Evolutionary conservation across 1,140 invertebrate genomes (phyloP).

Genomic region (Drosophila murphyi): DNA sequence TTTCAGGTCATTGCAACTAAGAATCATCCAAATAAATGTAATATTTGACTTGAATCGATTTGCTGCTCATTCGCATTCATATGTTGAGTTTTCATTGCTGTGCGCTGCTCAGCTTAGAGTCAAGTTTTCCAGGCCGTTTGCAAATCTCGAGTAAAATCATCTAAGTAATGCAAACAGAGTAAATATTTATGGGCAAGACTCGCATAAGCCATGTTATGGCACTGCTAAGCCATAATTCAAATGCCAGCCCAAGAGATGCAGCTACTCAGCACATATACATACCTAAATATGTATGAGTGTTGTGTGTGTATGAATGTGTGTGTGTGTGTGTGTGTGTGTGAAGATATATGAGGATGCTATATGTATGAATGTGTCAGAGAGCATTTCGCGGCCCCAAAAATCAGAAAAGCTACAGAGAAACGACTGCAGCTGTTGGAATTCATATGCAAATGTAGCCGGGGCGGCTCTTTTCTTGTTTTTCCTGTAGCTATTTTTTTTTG

Average conservation of each 20-base stretch:
- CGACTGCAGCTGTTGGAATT: constrained; percentile 68
- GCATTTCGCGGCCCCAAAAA: constrained; percentile 43
- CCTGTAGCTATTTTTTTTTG: not conserved
- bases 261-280: constrained; percentile 17
- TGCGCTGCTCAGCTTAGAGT: constrained; percentile 23
- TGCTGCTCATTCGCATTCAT: constrained; percentile 25
- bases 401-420: constrained; percentile 51
- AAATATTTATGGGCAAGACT: constrained; percentile 75
- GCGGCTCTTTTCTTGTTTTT: constrained; percentile 18
- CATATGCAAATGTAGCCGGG: constrained; percentile 71
- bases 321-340: constrained; percentile 2
- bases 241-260: constrained; percentile 49
- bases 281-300: not conserved
- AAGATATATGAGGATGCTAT: not conserved
- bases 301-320: no score
- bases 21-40: constrained; percentile 26
- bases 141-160: constrained; percentile 78
- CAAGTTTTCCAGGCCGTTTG: constrained; percentile 73
- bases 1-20: constrained; percentile 23
- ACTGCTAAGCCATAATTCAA: constrained; percentile 81
- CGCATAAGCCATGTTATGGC: constrained; percentile 69
- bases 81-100: constrained; percentile 5
- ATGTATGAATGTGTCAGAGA: constrained; percentile 37
- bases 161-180: constrained; percentile 78
- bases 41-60: constrained; percentile 61